Base-by-base conservation (phyloP, 2,888 invertebrate species). In the Piscicola geometra region DNA sequence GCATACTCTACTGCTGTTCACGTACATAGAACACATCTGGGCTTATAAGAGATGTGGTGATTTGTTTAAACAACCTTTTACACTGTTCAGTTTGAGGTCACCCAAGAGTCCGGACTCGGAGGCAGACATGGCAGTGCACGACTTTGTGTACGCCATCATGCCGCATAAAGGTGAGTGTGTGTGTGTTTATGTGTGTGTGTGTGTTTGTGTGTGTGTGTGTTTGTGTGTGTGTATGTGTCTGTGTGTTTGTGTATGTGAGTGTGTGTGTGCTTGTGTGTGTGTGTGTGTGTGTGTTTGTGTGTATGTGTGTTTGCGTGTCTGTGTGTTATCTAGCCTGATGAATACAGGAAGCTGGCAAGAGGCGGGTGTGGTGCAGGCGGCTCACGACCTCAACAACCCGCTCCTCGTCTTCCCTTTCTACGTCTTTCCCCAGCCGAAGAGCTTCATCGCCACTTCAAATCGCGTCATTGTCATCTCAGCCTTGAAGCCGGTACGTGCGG, bases 71-170 rank as follows among this genome's bases (percentile, higher is more conserved):
- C 21, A 21, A 15, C 33, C 36, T n/a, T 25, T 12, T 35, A 0
- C 21, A 66, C 32, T 5, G 18, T 32, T 15, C 79, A 84, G 87
- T 69, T 81, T 88, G 64, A 81, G 87, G 3, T 83, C 88, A 0
- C 85, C 88, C 0, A 88, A 88, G 80, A 82, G 84, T 25, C 88
- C 88, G 1, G 88, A 88, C 81, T 82, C 82, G 1, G 82, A 82
- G n/a, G 86, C 87, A 32, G 88, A 88, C 80, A 87, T 87, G 84
- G 83, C 84, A 60, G 77, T 76, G 0, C 88, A 88, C 78, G 79
- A 79, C 21, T 86, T 88, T 79, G 82, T 84, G 30, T 88, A 88
- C 35, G 79, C 78, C 52, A 67, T 78, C 28, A 78, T 80, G 78
- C 79, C 79, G 3, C 80, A 80, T 64, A 70, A 75, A 28, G 79